Base-by-base conservation (phyloP, 2,888 invertebrate species). In the Cataglyphis cursor region DNA sequence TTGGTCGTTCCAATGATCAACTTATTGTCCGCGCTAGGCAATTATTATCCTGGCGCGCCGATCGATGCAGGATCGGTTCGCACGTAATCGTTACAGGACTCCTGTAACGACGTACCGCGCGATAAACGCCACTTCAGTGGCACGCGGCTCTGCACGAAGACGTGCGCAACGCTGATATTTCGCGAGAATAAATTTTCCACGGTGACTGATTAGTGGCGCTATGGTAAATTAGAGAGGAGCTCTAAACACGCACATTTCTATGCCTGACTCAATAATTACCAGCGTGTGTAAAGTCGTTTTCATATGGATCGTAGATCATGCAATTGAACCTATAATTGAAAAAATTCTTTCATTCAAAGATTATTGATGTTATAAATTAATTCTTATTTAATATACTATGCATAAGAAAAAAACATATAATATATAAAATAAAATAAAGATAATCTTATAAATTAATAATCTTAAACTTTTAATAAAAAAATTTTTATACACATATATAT, bases 111-210 rank as follows among this genome's bases (percentile, higher is more conserved):
- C 83, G 76, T 72, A 65, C 41, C 75, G 59, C 0, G 44, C 75
- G 89, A 84, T 88, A 88, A 88, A 74, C 35, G 41, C 54, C 44
- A 51, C 38, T 18, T 38, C n/a, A 31, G 51, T 59, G 78, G 62
- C n/a, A 24, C 35, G 31, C 61, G 28, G 35, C 24, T 74, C 74
- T 38, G 18, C 21, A 21, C 35, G 59, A 57, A 72, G 73, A 59
- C 28, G 31, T 28, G 54, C n/a, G 57, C 31, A 51, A 76, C 48
- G 82, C 64, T n/a, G 81, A 83, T 83, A 84, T 82, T 80, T 61
- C 61, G 74, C 66, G 72, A 61, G 70, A 73, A 80, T 89, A 87
- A 87, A 87, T 88, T 83, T 85, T 82, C 88, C 85, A n/a, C 66
- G 83, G 57, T 44, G 57, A 75, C 28, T 82, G 88, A 88, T 85